Base-by-base conservation (phyloP, 2,888 invertebrate genomes). In the Ochropacha duplaris region DNA sequence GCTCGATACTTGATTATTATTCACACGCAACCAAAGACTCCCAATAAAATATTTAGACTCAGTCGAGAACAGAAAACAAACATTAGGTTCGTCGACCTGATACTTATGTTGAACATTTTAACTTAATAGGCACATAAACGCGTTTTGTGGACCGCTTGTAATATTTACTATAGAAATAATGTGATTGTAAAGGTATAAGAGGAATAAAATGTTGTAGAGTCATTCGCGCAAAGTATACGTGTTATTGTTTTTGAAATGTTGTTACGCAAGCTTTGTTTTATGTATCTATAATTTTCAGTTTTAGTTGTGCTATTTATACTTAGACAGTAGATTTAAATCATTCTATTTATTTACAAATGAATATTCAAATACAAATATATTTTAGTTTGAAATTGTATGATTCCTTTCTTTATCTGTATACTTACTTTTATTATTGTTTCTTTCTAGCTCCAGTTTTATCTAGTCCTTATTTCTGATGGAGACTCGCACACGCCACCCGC, bases 401-500 rank as follows among this genome's bases (percentile, higher is more conserved):
- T 36, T 36, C 12, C 2, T 31, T 44, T 2, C 44, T 19, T 19
- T 44, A 0, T 16, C 5, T 16, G 8, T 44, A 5, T 31, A 11
- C 31, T 4, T 36, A 4, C 1, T 1, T n/a, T 36, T 36, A 19
- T 16, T 22, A 12, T 3, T 22, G 22, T 31, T 16, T 11, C 11
- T 22, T 31, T 34, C 4, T 19, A 31, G 22, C 16, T 19, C 14
- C 31, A 14, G 3, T 60, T 56, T 66, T 74, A 77, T 72, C 70
- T 67, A 60, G 62, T 60, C 63, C 65, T 51, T 65, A 64, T 68
- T 74, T 66, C 58, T 68, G 74, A 66, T 57, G 60, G 54, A 61
- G 61, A 54, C 72, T 70, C 71, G 73, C 72, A 74, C 78, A 74
- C 75, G 78, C 87, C 86, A 85, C 84, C 81, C 83, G 81, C 81